Base-by-base conservation (phyloP, 2,113 vertebrate genomes). In the Grus americana region DNA sequence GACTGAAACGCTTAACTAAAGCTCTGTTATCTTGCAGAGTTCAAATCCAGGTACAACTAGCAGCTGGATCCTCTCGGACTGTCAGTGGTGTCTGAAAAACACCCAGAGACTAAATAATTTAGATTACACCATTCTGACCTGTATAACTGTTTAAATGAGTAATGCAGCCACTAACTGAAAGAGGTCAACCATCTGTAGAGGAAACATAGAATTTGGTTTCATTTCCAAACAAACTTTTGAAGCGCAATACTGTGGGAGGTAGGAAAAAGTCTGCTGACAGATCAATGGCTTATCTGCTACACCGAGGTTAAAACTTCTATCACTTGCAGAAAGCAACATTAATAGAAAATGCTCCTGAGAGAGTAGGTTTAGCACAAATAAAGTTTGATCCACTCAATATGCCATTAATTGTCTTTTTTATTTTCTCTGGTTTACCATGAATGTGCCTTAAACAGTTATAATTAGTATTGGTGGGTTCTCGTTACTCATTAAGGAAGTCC, bases 121-220 rank as follows among this genome's bases (percentile, higher is more conserved):
- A 98, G 98, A 98, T 98, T 98, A 98, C 95, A 97, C 97, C 84
- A 97, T 98, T 98, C 97, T 98, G 98, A 98, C 98, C 98, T 98
- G 97, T 98, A 95, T 98, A 98, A 98, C 98, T 98, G 98, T 98
- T 98, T 98, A 97, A 98, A 98, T 98, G 98, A 98, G 97, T 98
- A 98, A 98, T 98, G 98, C 97, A 98, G 97, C 93, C 97, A 98
- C 97, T 97, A 98, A 98, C 96, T 98, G 98, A 98, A 98, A 98
- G 98, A 98, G 98, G 98, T 98, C 98, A 98, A 97, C 98, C 98
- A 98, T 98, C 98, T 98, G 98, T 98, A 97, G 97, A 98, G 98
- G 98, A 98, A 98, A 98, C 97, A 98, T 84, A 98, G 98, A 98
- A 98, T 98, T 98, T 97, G 94, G 98, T 98, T 98, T 98, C 98